phyloP scores from a whole-genome alignment of 2,113 vertebrate species.

The Lonchura striata region DNA sequence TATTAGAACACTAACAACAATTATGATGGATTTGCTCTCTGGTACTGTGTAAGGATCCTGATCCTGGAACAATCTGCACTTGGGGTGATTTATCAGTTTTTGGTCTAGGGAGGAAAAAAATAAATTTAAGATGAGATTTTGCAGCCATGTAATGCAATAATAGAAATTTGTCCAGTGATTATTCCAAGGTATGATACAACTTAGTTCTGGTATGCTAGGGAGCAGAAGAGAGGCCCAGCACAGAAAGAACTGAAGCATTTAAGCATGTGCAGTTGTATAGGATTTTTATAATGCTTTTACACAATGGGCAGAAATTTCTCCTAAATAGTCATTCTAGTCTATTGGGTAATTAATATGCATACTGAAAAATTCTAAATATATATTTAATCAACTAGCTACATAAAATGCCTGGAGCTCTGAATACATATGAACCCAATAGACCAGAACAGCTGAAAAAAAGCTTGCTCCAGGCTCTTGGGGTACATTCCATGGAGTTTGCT shows the following conservation, averaged over 20 bases:
- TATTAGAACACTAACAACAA: neutral
- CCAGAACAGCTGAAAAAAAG: neutral
- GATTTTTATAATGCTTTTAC: conserved; percentile 29
- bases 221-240: neutral
- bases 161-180: neutral
- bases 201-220: neutral
- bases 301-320: conserved; percentile 59
- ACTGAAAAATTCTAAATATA: conserved; percentile 73
- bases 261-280: neutral
- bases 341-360: conserved; percentile 70
- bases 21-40: neutral
- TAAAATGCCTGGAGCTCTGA: conserved; percentile 24
- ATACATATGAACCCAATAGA: neutral
- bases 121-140: neutral
- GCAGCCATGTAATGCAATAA: neutral
- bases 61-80: neutral
- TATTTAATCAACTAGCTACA: conserved; percentile 66
- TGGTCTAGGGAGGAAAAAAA: neutral
- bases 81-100: neutral
- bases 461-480: neutral
- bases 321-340: conserved; percentile 58
- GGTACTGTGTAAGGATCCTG: neutral
- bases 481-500: neutral
- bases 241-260: neutral
- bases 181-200: neutral